A percentile compares a stretch with the other conserved stretches of the same genome.
These are phyloP conservation scores for Hydrotaea diabolus DNA, from an alignment of 2,888 invertebrate species.

Conservation along the genomic window DNA sequence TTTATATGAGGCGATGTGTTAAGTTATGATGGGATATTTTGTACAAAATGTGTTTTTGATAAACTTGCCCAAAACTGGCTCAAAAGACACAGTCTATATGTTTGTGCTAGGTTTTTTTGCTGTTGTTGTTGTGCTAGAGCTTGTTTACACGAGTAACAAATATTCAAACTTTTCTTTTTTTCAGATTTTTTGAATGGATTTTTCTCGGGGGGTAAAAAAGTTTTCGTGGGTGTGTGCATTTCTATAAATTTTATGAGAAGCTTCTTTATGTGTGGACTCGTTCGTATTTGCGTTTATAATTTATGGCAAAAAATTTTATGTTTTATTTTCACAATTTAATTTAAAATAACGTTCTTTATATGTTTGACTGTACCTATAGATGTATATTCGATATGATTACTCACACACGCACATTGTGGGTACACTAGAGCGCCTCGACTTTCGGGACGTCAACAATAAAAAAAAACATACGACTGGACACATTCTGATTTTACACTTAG, in stretches of 20 bases:
- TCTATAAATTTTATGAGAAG: slow-evolving; percentile 5
- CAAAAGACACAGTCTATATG: slow-evolving; percentile 40
- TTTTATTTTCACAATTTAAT: slow-evolving; percentile 64
- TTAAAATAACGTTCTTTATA: slow-evolving; percentile 54
- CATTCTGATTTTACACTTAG: too few species aligned
- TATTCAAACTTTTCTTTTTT: slow-evolving; percentile 51
- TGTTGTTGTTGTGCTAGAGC: slow-evolving; percentile 59
- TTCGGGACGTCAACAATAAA: too few species aligned
- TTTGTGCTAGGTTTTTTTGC: neutral
- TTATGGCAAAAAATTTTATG: slow-evolving; percentile 61
- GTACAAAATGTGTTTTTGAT: slow-evolving; percentile 75
- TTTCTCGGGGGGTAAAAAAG: slow-evolving; percentile 44
- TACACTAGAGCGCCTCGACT: too few species aligned
- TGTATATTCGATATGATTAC: too few species aligned
- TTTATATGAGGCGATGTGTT: slow-evolving; percentile 77
- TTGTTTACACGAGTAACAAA: slow-evolving; percentile 68
- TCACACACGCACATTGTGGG: too few species aligned
- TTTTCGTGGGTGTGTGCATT: slow-evolving; percentile 24
- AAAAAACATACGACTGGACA: too few species aligned
- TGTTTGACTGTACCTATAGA: slow-evolving; percentile 11
- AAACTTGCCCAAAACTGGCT: slow-evolving; percentile 72
- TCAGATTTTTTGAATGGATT: slow-evolving; percentile 69
- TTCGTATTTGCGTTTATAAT: slow-evolving; percentile 55
- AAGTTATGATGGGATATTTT: slow-evolving; percentile 72
- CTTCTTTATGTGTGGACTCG: slow-evolving; percentile 38